These are phyloP conservation scores for Drosophila truncata DNA, from an alignment of 1,140 invertebrate genomes.

Conservation along the genomic window DNA sequence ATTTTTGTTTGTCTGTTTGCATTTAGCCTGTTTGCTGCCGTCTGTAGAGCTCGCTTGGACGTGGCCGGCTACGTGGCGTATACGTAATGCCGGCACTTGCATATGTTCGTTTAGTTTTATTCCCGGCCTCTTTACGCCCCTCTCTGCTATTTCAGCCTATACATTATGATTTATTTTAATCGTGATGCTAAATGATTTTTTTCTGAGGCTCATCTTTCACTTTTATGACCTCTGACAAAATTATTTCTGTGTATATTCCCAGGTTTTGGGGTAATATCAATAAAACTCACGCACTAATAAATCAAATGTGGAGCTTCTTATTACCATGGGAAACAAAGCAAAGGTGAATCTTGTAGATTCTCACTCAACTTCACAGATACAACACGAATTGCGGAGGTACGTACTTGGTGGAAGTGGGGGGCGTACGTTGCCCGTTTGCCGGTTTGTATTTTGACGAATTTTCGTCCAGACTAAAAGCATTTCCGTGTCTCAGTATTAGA, in stretches of 20 bases:
- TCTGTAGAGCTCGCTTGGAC: slow-evolving; percentile 55
- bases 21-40: slow-evolving; percentile 69
- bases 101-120: slow-evolving; percentile 44
- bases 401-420: background rate
- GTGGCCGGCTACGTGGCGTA: slow-evolving; percentile 72
- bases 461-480: slow-evolving; percentile 68
- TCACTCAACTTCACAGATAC: slow-evolving; percentile 9
- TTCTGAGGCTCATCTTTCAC: slow-evolving; percentile 67
- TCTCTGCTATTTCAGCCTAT: slow-evolving; percentile 20
- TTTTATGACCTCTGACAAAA: slow-evolving; percentile 66
- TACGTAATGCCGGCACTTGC: slow-evolving; percentile 67
- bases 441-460: slow-evolving; percentile 46
- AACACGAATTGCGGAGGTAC: slow-evolving; percentile 7
- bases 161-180: slow-evolving; percentile 83
- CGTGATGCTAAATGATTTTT: slow-evolving; percentile 80
- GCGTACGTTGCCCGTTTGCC: background rate
- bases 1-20: slow-evolving; percentile 83
- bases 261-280: slow-evolving; percentile 50
- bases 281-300: slow-evolving; percentile 39
- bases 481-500: slow-evolving; percentile 70
- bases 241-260: slow-evolving; percentile 58
- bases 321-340: slow-evolving; percentile 27
- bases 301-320: slow-evolving; percentile 29
- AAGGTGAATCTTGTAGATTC: slow-evolving; percentile 24
- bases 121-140: slow-evolving; percentile 4